Base-by-base conservation (phyloP, 2,888 invertebrate species). In the Lasioglossum morio region DNA sequence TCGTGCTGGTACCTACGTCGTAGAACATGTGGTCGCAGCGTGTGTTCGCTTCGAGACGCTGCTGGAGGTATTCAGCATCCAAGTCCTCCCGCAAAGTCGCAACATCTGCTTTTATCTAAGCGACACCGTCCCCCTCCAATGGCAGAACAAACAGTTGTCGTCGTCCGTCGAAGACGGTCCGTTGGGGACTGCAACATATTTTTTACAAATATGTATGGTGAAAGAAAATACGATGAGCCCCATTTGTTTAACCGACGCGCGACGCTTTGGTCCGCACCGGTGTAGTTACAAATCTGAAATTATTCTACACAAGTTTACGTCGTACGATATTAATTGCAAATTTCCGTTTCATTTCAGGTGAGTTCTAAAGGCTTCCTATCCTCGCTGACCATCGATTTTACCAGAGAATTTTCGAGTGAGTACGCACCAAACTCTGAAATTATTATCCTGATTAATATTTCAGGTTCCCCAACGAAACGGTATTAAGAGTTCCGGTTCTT, bases 71-170 rank as follows among this genome's bases (percentile, higher is more conserved):
- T 27, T 30, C 16, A 16, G 48, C n/a, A 53, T 43, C 40, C 19
- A 40, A 37, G 5, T 77, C 77, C 86, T 82, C 86, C 86, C 86
- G 86, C 86, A 77, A 79, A 82, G 86, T 74, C 82, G 82, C 80
- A 86, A 82, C 87, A 87, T 86, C 87, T 86, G 86, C 70, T 85
- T 85, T 84, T 85, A 85, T 84, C 85, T 69, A 16, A 72, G 19
- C 48, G 23, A 40, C 37, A 75, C 7, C 57, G 27, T 16, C 34
- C 37, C 37, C 46, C 63, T 73, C 37, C 34, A 63, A 63, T 37
- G 69, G 27, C 60, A 23, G 78, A 63, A 16, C 46, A 48, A 63
- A 16, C 46, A 48, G 57, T 66, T 12, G 43, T 57, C 82, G 48
- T 12, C 53, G 34, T 8, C 23, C 60, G 48, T 27, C 74, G 63